A percentile compares a stretch with the other conserved stretches of the same genome.
Evolutionary conservation across 37 sponge, comb jelly and placozoan genomes (phyloP).

Genomic region (Chondrosia reniformis): DNA sequence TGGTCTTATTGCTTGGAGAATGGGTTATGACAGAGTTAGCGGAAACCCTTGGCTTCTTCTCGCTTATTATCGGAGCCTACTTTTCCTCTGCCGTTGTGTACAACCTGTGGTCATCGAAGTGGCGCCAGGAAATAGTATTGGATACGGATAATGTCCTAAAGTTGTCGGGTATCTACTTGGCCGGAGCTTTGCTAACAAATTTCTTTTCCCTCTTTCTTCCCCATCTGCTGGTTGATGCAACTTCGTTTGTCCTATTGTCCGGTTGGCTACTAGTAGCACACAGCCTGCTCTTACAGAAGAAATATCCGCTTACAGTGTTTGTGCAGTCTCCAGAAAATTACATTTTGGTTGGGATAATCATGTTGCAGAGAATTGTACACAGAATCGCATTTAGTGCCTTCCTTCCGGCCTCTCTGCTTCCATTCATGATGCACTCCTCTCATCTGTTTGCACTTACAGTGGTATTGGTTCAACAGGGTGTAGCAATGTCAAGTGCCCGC

Average conservation of each 20-base stretch:
- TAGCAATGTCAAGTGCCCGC: not conserved
- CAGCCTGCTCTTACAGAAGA: conserved; percentile 10
- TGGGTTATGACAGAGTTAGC: not conserved
- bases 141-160: not conserved
- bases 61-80: not conserved
- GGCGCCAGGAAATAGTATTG: not conserved
- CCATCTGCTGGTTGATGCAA: conserved; percentile 9
- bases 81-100: not conserved
- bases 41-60: not conserved
- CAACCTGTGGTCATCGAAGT: not conserved
- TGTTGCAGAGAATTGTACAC: conserved; percentile 3
- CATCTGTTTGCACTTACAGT: conserved; percentile 33
- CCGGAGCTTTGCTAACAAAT: not conserved
- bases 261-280: conserved; percentile 15
- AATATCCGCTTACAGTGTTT: not conserved
- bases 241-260: conserved; percentile 28
- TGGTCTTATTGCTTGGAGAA: not conserved
- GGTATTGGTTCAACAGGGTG: not conserved
- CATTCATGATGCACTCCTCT: conserved; percentile 35
- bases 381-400: conserved; percentile 22
- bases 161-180: not conserved
- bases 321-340: conserved; percentile 29
- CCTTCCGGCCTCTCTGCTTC: conserved; percentile 29
- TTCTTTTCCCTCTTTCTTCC: not conserved
- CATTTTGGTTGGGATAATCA: conserved; percentile 16